These are phyloP conservation scores for Tamias sibiricus DNA, from an alignment of 2,113 vertebrate genomes.

Conservation along the genomic window DNA sequence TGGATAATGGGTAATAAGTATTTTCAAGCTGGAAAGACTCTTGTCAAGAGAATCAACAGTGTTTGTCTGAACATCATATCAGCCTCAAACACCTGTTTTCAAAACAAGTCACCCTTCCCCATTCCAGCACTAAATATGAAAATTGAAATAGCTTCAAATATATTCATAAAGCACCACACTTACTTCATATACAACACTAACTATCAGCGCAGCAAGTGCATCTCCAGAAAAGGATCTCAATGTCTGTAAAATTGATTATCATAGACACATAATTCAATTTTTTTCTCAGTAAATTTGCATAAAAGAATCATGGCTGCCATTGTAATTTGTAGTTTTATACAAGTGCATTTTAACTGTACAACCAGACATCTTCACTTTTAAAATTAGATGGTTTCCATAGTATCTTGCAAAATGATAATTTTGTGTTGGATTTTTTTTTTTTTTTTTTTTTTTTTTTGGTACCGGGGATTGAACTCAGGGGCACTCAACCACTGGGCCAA, in stretches of 20 bases:
- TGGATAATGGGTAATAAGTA: background rate
- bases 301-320: background rate
- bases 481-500: too few relatives aligned
- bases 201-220: background rate
- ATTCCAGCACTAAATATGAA: background rate
- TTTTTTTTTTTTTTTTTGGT: too few relatives aligned
- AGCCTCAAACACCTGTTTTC: background rate
- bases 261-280: background rate
- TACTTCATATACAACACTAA: background rate
- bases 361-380: background rate
- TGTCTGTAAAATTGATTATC: background rate
- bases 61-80: background rate
- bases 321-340: background rate
- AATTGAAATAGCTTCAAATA: conserved; percentile 34
- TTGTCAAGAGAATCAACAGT: background rate
- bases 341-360: background rate
- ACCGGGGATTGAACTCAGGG: too few relatives aligned
- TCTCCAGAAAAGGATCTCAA: background rate
- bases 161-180: background rate
- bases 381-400: background rate
- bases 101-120: background rate
- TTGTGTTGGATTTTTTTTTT: background rate
- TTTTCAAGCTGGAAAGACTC: background rate
- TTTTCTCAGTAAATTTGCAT: background rate
- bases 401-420: background rate